Percentiles rank a stretch among this genome's conserved stretches.
These are phyloP conservation scores for Megalopta genalis DNA, from an alignment of 1,140 invertebrate genomes.

Conservation along the genomic window DNA sequence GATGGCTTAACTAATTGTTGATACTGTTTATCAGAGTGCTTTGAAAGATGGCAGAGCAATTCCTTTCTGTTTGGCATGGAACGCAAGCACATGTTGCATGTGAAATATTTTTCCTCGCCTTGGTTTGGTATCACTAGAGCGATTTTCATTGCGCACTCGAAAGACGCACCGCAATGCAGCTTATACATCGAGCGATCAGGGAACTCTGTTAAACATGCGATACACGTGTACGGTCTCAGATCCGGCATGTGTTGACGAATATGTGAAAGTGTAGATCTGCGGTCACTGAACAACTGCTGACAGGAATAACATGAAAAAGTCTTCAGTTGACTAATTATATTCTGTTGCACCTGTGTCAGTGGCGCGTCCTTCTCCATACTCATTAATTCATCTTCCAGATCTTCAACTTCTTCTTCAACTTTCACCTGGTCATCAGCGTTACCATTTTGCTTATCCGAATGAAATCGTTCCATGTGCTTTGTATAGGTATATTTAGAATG, in stretches of 20 bases:
- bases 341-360: conserved; percentile 73
- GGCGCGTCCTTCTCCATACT: conserved; percentile 70
- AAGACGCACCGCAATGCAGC: conserved; percentile 73
- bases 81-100: conserved; percentile 77
- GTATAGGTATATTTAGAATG: conserved; percentile 73
- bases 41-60: conserved; percentile 70
- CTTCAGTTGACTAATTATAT: conserved; percentile 77
- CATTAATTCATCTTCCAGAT: conserved; percentile 68
- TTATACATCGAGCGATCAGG: conserved; percentile 74
- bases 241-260: conserved; percentile 77
- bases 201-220: conserved; percentile 77
- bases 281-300: conserved; percentile 69
- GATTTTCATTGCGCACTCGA: conserved; percentile 79
- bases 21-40: conserved; percentile 72
- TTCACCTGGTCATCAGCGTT: conserved; percentile 25
- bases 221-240: conserved; percentile 74
- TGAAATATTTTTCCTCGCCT: conserved; percentile 76
- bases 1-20: conserved; percentile 60
- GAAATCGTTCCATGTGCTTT: conserved; percentile 75
- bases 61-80: conserved; percentile 72
- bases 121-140: conserved; percentile 73
- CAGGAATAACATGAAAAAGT: conserved; percentile 77
- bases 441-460: conserved; percentile 48
- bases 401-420: conserved; percentile 64
- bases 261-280: conserved; percentile 73